A percentile compares a stretch with the other conserved stretches of the same genome.
Evolutionary conservation across 1,140 invertebrate genomes (phyloP).

Genomic region (Drosophila subpulchrella): DNA sequence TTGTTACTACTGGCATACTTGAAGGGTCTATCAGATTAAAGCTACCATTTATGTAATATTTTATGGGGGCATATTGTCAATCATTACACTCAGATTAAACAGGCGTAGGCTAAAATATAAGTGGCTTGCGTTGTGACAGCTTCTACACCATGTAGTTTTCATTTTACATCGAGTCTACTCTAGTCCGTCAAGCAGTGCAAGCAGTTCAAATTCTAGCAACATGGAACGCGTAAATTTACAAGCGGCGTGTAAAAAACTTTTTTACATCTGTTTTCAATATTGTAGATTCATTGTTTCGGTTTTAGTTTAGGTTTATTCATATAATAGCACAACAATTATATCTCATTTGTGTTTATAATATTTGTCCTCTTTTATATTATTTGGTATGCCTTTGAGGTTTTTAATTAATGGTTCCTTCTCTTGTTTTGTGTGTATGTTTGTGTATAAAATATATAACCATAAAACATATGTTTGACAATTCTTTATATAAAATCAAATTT

Average conservation of each 20-base stretch:
- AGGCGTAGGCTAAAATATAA: no score
- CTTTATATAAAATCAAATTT: constrained; percentile 74
- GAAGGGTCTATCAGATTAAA: no score
- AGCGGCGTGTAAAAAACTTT: constrained; percentile 6
- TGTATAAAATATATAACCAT: constrained; percentile 68
- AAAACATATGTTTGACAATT: constrained; percentile 77
- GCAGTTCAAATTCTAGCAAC: constrained; percentile 3
- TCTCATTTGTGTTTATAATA: constrained; percentile 52
- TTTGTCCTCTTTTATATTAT: constrained; percentile 58
- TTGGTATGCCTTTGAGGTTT: constrained; percentile 72
- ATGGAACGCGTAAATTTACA: constrained; percentile 3
- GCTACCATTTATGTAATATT: not conserved
- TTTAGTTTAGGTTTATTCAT: constrained; percentile 63
- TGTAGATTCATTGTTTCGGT: constrained; percentile 23
- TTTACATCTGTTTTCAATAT: constrained; percentile 11
- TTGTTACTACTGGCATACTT: no score
- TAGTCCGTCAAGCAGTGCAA: constrained; percentile 13
- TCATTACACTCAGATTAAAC: not conserved
- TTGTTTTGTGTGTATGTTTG: constrained; percentile 28
- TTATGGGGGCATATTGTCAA: not conserved
- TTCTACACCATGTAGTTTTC: not conserved
- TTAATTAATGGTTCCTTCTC: constrained; percentile 18
- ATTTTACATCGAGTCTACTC: constrained; percentile 1
- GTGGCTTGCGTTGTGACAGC: not conserved
- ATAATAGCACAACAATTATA: constrained; percentile 70